A percentile compares a stretch with the other conserved stretches of the same genome.
Evolutionary conservation across 2,888 invertebrate species (phyloP).

Genomic region (Tridacna crocea): DNA sequence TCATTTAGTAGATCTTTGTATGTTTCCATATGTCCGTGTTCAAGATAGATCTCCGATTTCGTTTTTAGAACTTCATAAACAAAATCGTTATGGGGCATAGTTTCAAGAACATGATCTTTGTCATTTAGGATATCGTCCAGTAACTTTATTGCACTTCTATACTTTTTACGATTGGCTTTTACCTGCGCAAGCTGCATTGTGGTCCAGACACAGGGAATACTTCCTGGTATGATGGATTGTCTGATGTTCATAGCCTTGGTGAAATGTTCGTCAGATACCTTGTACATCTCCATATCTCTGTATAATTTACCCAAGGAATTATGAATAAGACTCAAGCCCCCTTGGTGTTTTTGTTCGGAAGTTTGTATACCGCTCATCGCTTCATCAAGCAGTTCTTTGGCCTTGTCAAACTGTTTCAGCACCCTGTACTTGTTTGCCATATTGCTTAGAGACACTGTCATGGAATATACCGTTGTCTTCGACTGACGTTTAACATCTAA

Average conservation of each 20-base stretch:
- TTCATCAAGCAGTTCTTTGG: constrained; percentile 43
- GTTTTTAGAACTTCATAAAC: constrained; percentile 17
- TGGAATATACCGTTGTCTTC: constrained; percentile 46
- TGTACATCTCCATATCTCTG: constrained; percentile 20
- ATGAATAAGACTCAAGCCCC: constrained; percentile 20
- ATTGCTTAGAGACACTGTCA: constrained; percentile 60
- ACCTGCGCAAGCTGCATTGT: constrained; percentile 12
- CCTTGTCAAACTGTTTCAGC: constrained; percentile 30
- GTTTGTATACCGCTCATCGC: constrained; percentile 31
- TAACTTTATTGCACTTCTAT: neutral
- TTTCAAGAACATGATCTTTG: constrained; percentile 1
- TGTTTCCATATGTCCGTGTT: neutral
- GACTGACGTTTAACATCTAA: constrained; percentile 54
- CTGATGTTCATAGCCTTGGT: constrained; percentile 45
- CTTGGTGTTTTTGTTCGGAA: constrained; percentile 5
- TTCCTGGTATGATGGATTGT: constrained; percentile 23
- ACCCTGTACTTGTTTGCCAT: constrained; percentile 51
- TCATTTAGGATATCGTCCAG: neutral
- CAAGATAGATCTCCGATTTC: constrained; percentile 3
- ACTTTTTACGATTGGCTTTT: neutral
- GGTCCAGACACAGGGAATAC: constrained; percentile 20
- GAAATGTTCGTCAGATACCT: constrained; percentile 36
- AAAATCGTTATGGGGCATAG: constrained; percentile 31
- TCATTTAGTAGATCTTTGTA: constrained; percentile 9
- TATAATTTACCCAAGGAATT: constrained; percentile 42